Percentiles rank a stretch among this genome's conserved stretches.
These are phyloP conservation scores for Phocides pigmalion DNA, from an alignment of 1,140 invertebrate genomes.

Conservation along the genomic window DNA sequence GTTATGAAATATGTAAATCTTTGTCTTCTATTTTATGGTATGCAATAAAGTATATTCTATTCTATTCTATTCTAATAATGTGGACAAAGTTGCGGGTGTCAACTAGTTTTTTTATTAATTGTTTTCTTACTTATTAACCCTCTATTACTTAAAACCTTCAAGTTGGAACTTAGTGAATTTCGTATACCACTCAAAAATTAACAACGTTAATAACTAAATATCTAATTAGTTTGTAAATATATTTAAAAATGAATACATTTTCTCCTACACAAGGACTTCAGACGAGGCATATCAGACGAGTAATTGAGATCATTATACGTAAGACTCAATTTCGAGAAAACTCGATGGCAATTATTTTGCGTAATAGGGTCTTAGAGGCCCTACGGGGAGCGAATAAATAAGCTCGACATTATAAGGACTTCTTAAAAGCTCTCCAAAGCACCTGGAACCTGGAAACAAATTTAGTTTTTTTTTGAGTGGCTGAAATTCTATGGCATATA, in stretches of 20 bases:
- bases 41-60: too few relatives aligned
- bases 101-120: too few relatives aligned
- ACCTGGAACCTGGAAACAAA: background rate
- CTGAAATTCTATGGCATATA: too few relatives aligned
- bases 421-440: background rate
- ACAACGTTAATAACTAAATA: background rate
- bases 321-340: conserved; percentile 33
- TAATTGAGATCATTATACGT: conserved; percentile 33
- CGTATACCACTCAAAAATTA: too few relatives aligned
- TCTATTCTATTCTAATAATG: too few relatives aligned
- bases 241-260: background rate
- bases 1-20: too few relatives aligned
- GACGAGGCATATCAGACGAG: conserved; percentile 3
- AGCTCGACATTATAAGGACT: conserved; percentile 5
- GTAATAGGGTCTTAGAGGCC: conserved; percentile 28
- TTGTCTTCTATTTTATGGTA: too few relatives aligned
- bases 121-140: too few relatives aligned
- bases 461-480: background rate
- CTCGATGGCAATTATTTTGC: conserved; percentile 28
- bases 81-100: too few relatives aligned
- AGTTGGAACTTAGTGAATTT: too few relatives aligned
- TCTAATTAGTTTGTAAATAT: background rate
- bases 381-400: conserved; percentile 20
- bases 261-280: background rate
- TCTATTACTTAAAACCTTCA: too few relatives aligned